Evolutionary conservation across 2,888 invertebrate genomes (phyloP).

Genomic region (Drosophila borealis): DNA sequence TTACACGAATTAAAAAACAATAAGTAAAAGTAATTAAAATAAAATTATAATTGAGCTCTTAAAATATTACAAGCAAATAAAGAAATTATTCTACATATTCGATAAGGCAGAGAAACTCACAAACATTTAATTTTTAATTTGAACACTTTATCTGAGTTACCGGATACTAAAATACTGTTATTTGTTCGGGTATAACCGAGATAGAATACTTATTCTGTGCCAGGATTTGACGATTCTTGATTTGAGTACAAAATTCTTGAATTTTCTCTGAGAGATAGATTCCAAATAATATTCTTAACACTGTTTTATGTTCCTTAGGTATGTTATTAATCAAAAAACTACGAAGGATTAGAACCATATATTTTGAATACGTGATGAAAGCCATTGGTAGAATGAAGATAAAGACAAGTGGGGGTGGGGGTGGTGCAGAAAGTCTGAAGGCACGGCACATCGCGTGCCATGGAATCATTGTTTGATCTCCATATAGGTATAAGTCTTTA

Average conservation of each 20-base stretch:
- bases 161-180: too few relatives aligned
- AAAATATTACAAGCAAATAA: not conserved
- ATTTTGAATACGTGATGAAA: slow-evolving; percentile 42
- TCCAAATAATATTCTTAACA: too few relatives aligned
- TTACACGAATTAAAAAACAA: slow-evolving; percentile 30
- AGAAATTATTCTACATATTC: not conserved
- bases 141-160: not conserved
- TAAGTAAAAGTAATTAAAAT: slow-evolving; percentile 9
- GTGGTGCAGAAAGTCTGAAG: slow-evolving; percentile 29
- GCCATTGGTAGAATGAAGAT: slow-evolving; percentile 19
- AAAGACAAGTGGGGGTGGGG: not conserved
- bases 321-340: slow-evolving; percentile 21
- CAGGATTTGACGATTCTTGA: too few relatives aligned
- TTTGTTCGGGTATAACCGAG: not conserved
- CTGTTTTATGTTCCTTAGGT: too few relatives aligned
- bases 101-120: slow-evolving; percentile 56
- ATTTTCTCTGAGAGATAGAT: too few relatives aligned
- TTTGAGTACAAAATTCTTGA: too few relatives aligned
- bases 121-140: not conserved
- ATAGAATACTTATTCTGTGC: not conserved
- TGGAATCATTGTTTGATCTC: slow-evolving; percentile 50
- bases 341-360: slow-evolving; percentile 33
- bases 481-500: slow-evolving; percentile 23
- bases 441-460: slow-evolving; percentile 67
- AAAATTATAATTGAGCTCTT: slow-evolving; percentile 17